These are phyloP conservation scores for Cydia strobilella DNA, from an alignment of 1,140 invertebrate genomes.

Conservation along the genomic window DNA sequence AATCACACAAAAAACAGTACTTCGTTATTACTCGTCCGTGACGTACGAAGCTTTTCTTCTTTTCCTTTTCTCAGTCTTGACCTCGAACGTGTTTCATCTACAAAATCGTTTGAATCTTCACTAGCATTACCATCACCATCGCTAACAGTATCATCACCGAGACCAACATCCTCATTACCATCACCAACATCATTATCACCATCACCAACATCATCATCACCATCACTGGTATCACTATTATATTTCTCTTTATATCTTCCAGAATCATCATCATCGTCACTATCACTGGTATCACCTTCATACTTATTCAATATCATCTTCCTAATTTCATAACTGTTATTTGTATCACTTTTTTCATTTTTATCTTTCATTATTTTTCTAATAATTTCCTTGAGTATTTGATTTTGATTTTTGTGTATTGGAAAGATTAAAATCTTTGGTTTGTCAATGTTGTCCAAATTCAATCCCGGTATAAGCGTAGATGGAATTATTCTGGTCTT, in stretches of 20 bases:
- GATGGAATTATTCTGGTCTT: not conserved
- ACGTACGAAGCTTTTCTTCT: not conserved
- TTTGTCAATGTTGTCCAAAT: not conserved
- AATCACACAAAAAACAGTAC: not conserved
- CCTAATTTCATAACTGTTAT: not conserved
- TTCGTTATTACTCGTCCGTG: not conserved
- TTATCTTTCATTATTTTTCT: not conserved
- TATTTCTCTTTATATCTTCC: too few relatives aligned
- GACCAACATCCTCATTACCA: not conserved
- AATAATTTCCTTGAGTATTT: not conserved
- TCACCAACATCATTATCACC: too few relatives aligned
- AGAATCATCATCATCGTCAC: not conserved
- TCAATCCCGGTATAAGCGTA: not conserved
- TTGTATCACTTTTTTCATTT: not conserved
- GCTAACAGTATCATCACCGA: too few relatives aligned
- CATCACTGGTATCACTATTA: not conserved
- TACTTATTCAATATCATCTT: not conserved
- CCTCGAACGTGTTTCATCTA: slow-evolving; percentile 3
- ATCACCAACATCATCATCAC: too few relatives aligned
- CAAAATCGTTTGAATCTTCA: not conserved
- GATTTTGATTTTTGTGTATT: not conserved
- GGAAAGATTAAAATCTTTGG: not conserved
- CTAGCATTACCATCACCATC: too few relatives aligned
- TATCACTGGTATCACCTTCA: not conserved
- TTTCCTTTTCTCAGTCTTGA: not conserved